A percentile compares a stretch with the other conserved stretches of the same genome.
Conservation (phyloP, 2,888 invertebrate species). For the Temnothorax rugatulus region DNA sequence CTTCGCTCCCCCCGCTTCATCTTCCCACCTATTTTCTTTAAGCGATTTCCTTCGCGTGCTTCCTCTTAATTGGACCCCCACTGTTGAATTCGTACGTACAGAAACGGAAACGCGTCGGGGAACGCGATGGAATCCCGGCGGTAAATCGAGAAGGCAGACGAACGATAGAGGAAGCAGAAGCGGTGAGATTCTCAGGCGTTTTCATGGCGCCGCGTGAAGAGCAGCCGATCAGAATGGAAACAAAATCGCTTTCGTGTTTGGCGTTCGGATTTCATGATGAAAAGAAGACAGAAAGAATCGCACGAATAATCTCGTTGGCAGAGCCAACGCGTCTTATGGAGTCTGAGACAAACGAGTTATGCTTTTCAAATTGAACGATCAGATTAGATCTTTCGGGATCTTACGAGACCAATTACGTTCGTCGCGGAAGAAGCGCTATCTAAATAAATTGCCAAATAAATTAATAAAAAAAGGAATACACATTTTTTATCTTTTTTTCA, state of each 20-base stretch:
- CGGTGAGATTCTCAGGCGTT: constrained; percentile 72
- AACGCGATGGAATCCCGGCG: constrained; percentile 70
- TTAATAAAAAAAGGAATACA: neutral
- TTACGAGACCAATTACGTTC: constrained; percentile 1
- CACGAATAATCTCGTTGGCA: constrained; percentile 62
- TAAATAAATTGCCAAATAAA: constrained; percentile 1
- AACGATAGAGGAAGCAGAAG: constrained; percentile 13
- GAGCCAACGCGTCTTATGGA: constrained; percentile 53
- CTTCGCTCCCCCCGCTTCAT: neutral
- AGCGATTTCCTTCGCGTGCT: constrained; percentile 84
- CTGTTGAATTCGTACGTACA: constrained; percentile 75
- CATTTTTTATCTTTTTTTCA: neutral
- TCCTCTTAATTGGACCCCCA: constrained; percentile 82
- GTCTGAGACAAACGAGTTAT: constrained; percentile 27
- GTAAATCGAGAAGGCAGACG: constrained; percentile 40
- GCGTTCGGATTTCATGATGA: constrained; percentile 59
- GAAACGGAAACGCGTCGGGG: constrained; percentile 75
- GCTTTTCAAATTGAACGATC: constrained; percentile 40
- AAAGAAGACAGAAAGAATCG: constrained; percentile 38
- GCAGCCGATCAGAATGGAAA: constrained; percentile 70
- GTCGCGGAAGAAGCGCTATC: neutral
- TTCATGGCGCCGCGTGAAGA: constrained; percentile 64
- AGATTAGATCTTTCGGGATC: constrained; percentile 59
- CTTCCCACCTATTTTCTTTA: constrained; percentile 64
- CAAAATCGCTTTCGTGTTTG: constrained; percentile 57